These are phyloP conservation scores for Tetramorium alpestre DNA, from an alignment of 1,140 invertebrate genomes.

Conservation along the genomic window DNA sequence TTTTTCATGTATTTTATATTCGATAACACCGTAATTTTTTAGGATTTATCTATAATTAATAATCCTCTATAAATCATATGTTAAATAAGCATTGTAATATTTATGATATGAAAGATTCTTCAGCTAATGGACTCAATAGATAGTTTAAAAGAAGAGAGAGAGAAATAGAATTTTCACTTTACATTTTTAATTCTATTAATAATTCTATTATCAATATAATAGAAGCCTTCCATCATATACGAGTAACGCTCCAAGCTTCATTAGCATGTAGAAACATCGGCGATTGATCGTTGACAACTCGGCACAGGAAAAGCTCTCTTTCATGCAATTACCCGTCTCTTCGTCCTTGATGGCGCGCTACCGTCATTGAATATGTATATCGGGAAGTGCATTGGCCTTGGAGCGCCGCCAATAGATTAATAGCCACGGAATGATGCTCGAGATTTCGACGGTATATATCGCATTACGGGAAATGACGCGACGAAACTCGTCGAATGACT, in stretches of 20 bases:
- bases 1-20: background rate
- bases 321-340: constrained; percentile 61
- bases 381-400: constrained; percentile 83
- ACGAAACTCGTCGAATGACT: constrained; percentile 77
- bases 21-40: background rate
- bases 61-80: background rate
- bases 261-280: background rate
- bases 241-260: background rate
- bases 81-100: background rate
- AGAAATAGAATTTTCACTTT: background rate
- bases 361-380: constrained; percentile 81
- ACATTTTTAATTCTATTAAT: background rate
- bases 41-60: background rate
- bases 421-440: constrained; percentile 83
- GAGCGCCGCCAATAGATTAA: constrained; percentile 84
- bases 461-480: constrained; percentile 83
- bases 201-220: constrained; percentile 3
- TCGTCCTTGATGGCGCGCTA: constrained; percentile 48
- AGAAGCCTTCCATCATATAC: background rate
- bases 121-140: background rate
- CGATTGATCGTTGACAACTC: constrained; percentile 53
- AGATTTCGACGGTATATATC: constrained; percentile 80
- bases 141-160: background rate
- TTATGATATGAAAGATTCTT: background rate
- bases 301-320: constrained; percentile 59